A percentile compares a stretch with the other conserved stretches of the same genome.
These are phyloP conservation scores for Hemichromis elongatus DNA, from an alignment of 2,113 vertebrate genomes.

Conservation along the genomic window DNA sequence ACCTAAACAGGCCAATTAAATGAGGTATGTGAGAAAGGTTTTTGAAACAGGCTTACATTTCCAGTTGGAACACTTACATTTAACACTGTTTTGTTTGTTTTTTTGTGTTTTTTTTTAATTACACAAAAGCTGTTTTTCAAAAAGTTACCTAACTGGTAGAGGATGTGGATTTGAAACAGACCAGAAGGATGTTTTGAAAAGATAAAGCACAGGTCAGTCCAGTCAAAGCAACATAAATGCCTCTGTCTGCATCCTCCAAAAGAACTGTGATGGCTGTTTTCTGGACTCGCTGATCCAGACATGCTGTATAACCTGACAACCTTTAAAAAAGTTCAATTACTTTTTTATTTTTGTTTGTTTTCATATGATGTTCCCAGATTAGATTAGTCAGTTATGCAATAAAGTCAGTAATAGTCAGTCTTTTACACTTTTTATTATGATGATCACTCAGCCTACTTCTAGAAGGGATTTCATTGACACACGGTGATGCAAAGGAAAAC, in stretches of 20 bases:
- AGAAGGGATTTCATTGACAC: background rate
- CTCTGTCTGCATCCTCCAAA: background rate
- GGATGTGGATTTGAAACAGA: slow-evolving; percentile 38
- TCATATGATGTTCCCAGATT: background rate
- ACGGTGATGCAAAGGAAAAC: background rate
- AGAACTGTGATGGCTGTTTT: background rate
- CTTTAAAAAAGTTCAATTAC: background rate
- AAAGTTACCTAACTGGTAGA: slow-evolving; percentile 31
- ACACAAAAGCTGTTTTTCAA: slow-evolving; percentile 7
- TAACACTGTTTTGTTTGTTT: background rate
- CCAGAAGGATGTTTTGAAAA: slow-evolving; percentile 34
- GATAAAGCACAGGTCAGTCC: slow-evolving; percentile 7
- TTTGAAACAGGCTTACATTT: background rate
- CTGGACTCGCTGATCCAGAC: background rate
- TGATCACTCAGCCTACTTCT: background rate
- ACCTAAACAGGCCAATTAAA: background rate
- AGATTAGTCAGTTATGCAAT: slow-evolving; percentile 19
- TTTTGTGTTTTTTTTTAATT: background rate
- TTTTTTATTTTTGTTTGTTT: slow-evolving; percentile 10
- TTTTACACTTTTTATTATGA: background rate
- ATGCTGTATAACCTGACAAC: background rate
- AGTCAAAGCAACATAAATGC: slow-evolving; percentile 1
- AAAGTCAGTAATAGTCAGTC: background rate
- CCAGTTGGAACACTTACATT: slow-evolving; percentile 27
- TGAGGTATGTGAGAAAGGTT: background rate